Evolutionary conservation across 1,140 invertebrate species (phyloP), one percentile per base, ranked within the genome.

Genomic region (Bombus confusus): DNA sequence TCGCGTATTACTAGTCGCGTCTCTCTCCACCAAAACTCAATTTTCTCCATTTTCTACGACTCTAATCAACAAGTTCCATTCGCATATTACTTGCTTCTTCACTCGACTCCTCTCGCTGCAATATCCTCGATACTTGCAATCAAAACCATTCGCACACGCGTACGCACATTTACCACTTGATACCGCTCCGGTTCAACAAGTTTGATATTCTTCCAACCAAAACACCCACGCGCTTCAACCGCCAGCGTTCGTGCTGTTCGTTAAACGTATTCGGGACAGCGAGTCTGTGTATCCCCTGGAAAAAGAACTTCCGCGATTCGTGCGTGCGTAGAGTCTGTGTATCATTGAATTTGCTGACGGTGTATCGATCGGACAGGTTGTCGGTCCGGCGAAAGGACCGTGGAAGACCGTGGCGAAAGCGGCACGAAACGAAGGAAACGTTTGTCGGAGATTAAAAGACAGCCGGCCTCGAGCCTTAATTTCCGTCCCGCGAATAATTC

Each of bases 401-500:
- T 52, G 18, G 18, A 52, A 52, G 47, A 52, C 47, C 47, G 47
- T 3, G 37, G 34, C 18, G 43, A 31, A 52, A 52, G 47, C 47
- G 25, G 68, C 78, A 57, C 78, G 78, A 52, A 68, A 74, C 68
- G 77, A 80, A 62, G 66, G 66, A 79, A 80, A 64, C 43, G 79
- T 85, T 81, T 43, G 59, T 71, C 81, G 73, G 22, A 73, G 85
- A 86, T 86, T 86, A 86, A 83, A 86, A 86, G 85, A 86, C 80
- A 83, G 78, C 8, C 77, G 78, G n/a, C 37, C 79, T 43, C 41
- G 28, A 64, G 74, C 74, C 80, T 86, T 86, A 86, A 86, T 86
- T 86, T 86, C 85, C 85, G 85, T 86, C 85, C 74, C 37, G 72
- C 89, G 82, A 88, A 85, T 88, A 87, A 90, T 90, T 90, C 81